Conservation (phyloP, 2,888 invertebrate genomes). For the Graphium colonna region DNA sequence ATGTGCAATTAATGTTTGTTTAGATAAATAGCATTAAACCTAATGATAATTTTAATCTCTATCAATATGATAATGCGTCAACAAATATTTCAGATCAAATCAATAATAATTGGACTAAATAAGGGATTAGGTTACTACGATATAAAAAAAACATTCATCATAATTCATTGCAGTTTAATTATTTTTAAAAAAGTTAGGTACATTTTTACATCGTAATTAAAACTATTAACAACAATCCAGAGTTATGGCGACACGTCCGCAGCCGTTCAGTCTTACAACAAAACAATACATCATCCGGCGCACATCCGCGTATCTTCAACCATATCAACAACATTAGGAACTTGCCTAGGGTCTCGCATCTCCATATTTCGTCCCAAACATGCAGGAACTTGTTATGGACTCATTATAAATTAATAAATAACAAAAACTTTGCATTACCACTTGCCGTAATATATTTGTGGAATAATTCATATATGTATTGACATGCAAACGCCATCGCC, state of each 20-base stretch:
- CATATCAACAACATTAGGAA: neutral
- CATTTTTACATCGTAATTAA: conserved; percentile 64
- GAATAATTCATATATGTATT: too few relatives aligned
- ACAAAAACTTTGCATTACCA: neutral
- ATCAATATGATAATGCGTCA: too few relatives aligned
- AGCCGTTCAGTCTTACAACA: conserved; percentile 48
- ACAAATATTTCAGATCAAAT: too few relatives aligned
- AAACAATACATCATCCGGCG: conserved; percentile 25
- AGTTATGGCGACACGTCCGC: conserved; percentile 50
- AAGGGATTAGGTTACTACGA: too few relatives aligned
- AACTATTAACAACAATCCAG: conserved; percentile 61
- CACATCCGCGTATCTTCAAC: neutral
- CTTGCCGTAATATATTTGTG: too few relatives aligned
- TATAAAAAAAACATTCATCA: conserved; percentile 32
- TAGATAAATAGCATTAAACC: too few relatives aligned
- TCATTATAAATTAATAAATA: conserved; percentile 8
- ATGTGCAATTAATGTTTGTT: too few relatives aligned
- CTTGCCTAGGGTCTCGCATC: conserved; percentile 2
- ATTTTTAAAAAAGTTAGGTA: conserved; percentile 65
- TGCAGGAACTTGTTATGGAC: conserved; percentile 12
- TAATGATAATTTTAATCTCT: too few relatives aligned
- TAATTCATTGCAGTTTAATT: conserved; percentile 65
- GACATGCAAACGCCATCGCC: too few relatives aligned
- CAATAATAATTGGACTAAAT: too few relatives aligned
- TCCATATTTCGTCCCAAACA: too few relatives aligned